These are phyloP conservation scores for Anas georgica DNA, from an alignment of 2,797 vertebrate species.

Conservation along the genomic window DNA sequence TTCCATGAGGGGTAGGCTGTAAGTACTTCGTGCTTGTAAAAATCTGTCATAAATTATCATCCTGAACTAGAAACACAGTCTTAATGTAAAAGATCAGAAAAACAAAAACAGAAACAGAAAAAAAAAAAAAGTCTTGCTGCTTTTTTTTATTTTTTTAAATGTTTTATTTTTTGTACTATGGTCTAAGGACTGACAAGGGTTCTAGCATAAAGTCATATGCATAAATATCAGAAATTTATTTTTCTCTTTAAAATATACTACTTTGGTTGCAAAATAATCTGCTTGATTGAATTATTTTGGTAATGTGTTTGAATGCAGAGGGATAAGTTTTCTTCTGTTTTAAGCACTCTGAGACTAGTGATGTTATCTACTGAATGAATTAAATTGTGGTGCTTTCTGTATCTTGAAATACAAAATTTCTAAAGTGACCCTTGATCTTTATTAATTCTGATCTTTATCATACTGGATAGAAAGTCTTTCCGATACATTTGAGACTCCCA, in stretches of 20 bases:
- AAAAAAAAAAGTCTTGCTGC: too few relatives aligned
- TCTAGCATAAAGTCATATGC: background rate
- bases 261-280: background rate
- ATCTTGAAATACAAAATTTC: slow-evolving; percentile 18
- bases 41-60: background rate
- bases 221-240: background rate
- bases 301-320: background rate
- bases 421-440: background rate
- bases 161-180: background rate
- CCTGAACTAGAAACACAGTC: background rate
- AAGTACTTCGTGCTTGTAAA: background rate
- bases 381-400: background rate
- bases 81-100: slow-evolving; percentile 1
- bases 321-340: background rate
- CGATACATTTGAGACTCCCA: background rate
- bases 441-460: slow-evolving; percentile 1
- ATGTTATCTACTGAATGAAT: background rate
- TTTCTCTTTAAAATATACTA: background rate
- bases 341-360: background rate
- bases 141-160: background rate
- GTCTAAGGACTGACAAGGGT: background rate
- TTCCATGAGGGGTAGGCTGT: background rate
- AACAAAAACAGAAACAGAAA: background rate
- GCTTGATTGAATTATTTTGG: background rate
- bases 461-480: background rate